Base-by-base conservation (phyloP, 92 coral and sea anemone species). In the Desmophyllum pertusum region DNA sequence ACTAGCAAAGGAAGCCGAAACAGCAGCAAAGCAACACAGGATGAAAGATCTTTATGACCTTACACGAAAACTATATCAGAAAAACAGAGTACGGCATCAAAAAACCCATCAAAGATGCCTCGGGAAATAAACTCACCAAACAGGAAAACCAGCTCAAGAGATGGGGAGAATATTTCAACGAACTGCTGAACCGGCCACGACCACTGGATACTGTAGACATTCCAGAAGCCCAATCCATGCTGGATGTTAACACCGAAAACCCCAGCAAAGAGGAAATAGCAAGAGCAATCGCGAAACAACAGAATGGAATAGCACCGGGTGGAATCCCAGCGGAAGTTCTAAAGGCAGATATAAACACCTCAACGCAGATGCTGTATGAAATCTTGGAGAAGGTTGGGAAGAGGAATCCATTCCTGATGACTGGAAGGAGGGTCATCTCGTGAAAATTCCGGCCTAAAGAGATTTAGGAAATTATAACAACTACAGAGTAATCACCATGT, bases 391-490 rank as follows among this genome's bases (percentile, higher is more conserved):
- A 81, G 77, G 51, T 81, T 81, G 85, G 85, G 85, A 68, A 35
- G 51, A 69, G 77, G 85, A 81, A 70, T 23, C 67, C 35, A 70
- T 81, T 53, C 85, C 78, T 18, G 70, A 81, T 17, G 86, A 82
- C 25, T 82, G 86, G 86, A 82, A 73, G 40, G 86, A 82, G 73
- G 86, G 86, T 35, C 30, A 82, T 53, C 79, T 82, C 4, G 80
- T 82, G 18, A 82, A 82, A 73, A 29, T 82, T 55, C 79, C 79
- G 73, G 72, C 55, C 38, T 53, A 82, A 43, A 77, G 86, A 14
- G 79, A 82, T 72, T 61, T 68, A 81, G 84, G 61, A 42, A 33
- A 80, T 62, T 80, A 64, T 80, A 43, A 45, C 65, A 59, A 59
- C 9, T 21, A 62, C 3, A 62, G 68, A 62, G 38, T 10, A 25